Evolutionary conservation across 2,113 vertebrate genomes (phyloP).

Genomic region (Dendropsophus ebraccatus): DNA sequence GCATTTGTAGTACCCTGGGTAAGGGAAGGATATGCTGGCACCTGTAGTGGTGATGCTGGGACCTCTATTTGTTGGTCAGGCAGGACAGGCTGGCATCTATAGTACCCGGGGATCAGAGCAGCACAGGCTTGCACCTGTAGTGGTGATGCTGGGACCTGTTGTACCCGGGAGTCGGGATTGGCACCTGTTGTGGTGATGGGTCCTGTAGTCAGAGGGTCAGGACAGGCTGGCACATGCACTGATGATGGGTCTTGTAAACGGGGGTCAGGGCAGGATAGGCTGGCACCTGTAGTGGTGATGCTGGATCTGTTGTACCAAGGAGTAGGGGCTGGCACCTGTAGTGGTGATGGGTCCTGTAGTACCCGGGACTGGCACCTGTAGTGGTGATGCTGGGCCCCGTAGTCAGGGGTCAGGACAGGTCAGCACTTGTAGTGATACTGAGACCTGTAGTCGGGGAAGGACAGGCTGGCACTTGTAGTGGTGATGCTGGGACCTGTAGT

Average conservation of each 20-base stretch:
- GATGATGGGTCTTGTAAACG: neutral
- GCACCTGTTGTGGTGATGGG: neutral
- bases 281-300: neutral
- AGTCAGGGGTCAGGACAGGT: too few species aligned
- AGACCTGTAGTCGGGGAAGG: too few species aligned
- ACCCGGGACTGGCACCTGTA: neutral
- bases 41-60: neutral
- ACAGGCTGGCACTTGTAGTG: neutral
- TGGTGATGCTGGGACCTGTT: neutral
- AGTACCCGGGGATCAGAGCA: too few species aligned
- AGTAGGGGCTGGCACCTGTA: neutral
- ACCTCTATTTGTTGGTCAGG: too few species aligned
- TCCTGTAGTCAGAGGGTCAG: neutral
- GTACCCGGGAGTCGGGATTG: neutral
- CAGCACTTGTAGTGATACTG: too few species aligned
- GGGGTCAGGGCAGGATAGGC: too few species aligned
- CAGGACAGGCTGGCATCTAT: neutral
- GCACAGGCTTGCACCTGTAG: neutral
- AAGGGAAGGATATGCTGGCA: neutral
- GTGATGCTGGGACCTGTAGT: too few species aligned
- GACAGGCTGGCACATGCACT: neutral
- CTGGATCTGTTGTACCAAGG: too few species aligned
- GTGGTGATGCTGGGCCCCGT: neutral
- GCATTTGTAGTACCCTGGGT: too few species aligned
- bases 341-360: neutral